Evolutionary conservation across 1,140 invertebrate species (phyloP).

Genomic region (Drosophila arizonae): DNA sequence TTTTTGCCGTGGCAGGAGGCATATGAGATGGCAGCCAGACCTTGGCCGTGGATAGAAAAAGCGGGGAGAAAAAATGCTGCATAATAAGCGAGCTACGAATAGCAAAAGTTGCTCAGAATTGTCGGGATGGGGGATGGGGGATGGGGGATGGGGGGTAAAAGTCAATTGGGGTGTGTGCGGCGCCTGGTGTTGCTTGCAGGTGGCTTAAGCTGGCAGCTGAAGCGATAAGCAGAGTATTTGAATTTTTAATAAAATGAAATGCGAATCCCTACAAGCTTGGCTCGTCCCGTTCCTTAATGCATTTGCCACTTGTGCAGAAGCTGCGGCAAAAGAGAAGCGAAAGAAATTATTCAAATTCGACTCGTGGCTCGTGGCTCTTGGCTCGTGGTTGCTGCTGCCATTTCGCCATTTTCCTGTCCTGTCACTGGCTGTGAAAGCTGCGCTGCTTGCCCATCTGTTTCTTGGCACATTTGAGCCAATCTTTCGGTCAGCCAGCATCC

Average conservation of each 20-base stretch:
- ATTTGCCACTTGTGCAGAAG: slow-evolving; percentile 55
- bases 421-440: slow-evolving; percentile 75
- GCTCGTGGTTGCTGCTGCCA: slow-evolving; percentile 65
- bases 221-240: slow-evolving; percentile 79
- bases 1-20: slow-evolving; percentile 55
- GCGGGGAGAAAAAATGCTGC: slow-evolving; percentile 48
- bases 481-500: slow-evolving; percentile 68
- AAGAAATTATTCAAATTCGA: slow-evolving; percentile 72
- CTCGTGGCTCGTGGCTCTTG: slow-evolving; percentile 34
- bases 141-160: slow-evolving; percentile 20
- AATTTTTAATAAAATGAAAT: slow-evolving; percentile 81
- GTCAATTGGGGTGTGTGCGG: slow-evolving; percentile 47
- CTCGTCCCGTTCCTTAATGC: slow-evolving; percentile 34
- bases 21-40: slow-evolving; percentile 63
- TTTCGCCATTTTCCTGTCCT: slow-evolving; percentile 44
- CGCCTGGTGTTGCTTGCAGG: slow-evolving; percentile 52
- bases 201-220: slow-evolving; percentile 71
- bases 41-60: slow-evolving; percentile 47
- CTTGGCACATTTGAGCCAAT: slow-evolving; percentile 58
- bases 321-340: slow-evolving; percentile 8
- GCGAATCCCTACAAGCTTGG: slow-evolving; percentile 58
- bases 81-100: slow-evolving; percentile 65
- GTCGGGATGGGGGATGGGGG: no score
- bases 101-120: slow-evolving; percentile 53
- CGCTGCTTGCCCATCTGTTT: slow-evolving; percentile 58